These are phyloP conservation scores for Heliconius sara DNA, from an alignment of 2,888 invertebrate genomes.

Conservation along the genomic window DNA sequence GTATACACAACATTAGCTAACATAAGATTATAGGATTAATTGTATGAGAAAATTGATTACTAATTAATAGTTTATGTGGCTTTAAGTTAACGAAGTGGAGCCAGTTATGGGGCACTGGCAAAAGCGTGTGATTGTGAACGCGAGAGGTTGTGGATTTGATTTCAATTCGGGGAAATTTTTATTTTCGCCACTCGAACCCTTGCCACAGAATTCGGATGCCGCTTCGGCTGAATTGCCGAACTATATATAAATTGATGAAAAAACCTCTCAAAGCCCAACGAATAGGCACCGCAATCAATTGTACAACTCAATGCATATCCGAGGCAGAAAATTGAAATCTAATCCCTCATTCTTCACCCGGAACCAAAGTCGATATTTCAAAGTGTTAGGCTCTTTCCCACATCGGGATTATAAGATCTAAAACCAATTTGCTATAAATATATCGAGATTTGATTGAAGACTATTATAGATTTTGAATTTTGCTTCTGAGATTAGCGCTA, in stretches of 20 bases:
- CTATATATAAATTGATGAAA: constrained; percentile 9
- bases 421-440: constrained; percentile 1
- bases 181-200: no score
- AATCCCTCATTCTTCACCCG: constrained; percentile 44
- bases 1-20: constrained; percentile 11
- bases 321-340: constrained; percentile 42
- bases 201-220: no score
- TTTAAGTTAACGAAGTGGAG: no score
- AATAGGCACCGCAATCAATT: constrained; percentile 31
- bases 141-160: no score
- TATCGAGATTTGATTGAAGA: not conserved
- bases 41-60: not conserved
- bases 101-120: no score
- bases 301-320: constrained; percentile 35
- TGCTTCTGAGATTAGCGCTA: no score
- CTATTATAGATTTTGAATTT: not conserved
- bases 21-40: not conserved
- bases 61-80: no score
- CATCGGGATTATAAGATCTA: constrained; percentile 9
- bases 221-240: not conserved
- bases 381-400: constrained; percentile 6
- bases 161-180: no score
- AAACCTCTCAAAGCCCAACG: constrained; percentile 22
- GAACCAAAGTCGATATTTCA: constrained; percentile 27
- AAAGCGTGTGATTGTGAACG: no score